Evolutionary conservation across 2,113 vertebrate species (phyloP), one percentile per base, ranked within the genome.

Genomic region (Lasiurus cinereus): DNA sequence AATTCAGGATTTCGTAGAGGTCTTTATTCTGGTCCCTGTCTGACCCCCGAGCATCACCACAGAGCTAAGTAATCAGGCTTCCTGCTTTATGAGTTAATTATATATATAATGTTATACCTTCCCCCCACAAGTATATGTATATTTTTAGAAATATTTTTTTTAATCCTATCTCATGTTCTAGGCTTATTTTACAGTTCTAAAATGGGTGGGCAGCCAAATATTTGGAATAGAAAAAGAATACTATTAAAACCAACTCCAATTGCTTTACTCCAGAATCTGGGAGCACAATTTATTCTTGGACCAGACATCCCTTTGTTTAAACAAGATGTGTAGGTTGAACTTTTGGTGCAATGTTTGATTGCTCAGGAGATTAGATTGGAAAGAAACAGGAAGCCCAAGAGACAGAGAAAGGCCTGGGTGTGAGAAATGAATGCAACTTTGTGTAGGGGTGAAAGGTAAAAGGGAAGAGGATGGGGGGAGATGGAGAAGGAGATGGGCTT

Each of bases 151-250:
- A 7, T 22, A 33, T 43, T 62, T 69, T 79, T 62, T 77, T 79
- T 62, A n/a, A 67, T 54, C 48, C 62, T 72, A 6, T 93, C 56
- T 86, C 24, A 27, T 7, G 13, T 72, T 76, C 46, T 79, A 80
- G 77, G 36, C 52, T 93, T 72, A 8, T 59, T 95, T 78, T 79
- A 13, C 24, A 64, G 7, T 92, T 93, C 62, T 62, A 64, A 90
- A 50, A 31, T 62, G 27, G 16, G 11, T 69, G 19, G 59, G 54
- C 1, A 59, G 36, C 3, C 18, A 79, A 87, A 70, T 5, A 69
- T 86, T 94, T 91, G 3, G 91, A 36, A 83, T 12, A 59, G 50
- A 27, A 91, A 94, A 85, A 74, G 62, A 73, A 59, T 18, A 18
- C 43, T 78, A 15, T 43, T 73, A n/a, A 74, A 88, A 43, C 31